A percentile compares a stretch with the other conserved stretches of the same genome.
These are phyloP conservation scores for Zhuqinia jingwanae DNA, from an alignment of 2,888 invertebrate species.

Conservation along the genomic window DNA sequence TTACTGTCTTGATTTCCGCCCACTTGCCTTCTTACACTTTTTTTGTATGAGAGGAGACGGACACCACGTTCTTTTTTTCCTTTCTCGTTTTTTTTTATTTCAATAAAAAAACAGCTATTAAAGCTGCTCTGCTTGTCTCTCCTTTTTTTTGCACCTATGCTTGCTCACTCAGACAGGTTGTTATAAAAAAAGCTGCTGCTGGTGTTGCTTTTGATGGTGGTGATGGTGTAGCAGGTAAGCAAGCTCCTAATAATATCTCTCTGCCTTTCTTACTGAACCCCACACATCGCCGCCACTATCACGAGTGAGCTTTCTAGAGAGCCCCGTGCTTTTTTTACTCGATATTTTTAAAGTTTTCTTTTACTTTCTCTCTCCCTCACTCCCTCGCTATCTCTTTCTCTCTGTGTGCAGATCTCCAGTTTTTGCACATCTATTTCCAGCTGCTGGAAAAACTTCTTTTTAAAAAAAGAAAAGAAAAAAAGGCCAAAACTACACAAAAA, in stretches of 20 bases:
- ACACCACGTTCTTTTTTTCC: constrained; percentile 16
- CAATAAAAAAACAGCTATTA: background rate
- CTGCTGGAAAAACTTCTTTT: too few species aligned
- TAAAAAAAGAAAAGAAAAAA: too few species aligned
- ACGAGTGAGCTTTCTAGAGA: background rate
- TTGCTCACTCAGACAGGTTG: background rate
- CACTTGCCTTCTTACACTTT: too few species aligned
- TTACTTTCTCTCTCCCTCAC: background rate
- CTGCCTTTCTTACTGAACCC: too few species aligned
- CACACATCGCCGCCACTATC: too few species aligned
- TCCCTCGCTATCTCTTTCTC: background rate
- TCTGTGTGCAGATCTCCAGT: background rate
- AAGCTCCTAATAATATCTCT: too few species aligned
- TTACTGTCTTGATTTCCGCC: too few species aligned
- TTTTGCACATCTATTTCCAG: too few species aligned
- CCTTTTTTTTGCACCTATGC: background rate
- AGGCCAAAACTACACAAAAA: too few species aligned
- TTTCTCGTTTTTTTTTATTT: background rate
- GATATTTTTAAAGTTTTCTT: background rate
- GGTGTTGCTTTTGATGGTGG: too few species aligned
- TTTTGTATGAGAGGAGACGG: constrained; percentile 37
- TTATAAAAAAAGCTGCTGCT: background rate
- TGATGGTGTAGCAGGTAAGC: too few species aligned
- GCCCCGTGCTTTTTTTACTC: background rate
- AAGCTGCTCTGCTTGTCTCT: background rate